phyloP scores from a whole-genome alignment of 2,888 invertebrate species.

The Oscheius onirici region DNA sequence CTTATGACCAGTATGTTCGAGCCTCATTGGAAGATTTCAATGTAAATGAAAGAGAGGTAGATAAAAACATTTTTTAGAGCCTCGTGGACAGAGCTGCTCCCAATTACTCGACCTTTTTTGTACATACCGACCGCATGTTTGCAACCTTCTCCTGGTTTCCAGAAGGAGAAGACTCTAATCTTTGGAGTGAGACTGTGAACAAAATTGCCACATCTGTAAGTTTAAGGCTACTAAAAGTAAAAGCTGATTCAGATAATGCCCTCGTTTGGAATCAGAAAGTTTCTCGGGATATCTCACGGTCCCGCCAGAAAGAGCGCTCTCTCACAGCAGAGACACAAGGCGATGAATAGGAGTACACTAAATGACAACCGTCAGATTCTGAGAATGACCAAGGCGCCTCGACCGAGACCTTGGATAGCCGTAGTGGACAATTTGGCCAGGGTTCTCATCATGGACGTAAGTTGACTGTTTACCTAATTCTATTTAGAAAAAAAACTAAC shows the following conservation, averaged over 20 bases:
- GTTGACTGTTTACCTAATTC: too few species aligned
- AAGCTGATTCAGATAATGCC: slow-evolving; percentile 57
- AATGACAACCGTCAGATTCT: slow-evolving; percentile 34
- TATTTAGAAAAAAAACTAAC: too few species aligned
- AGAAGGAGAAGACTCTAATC: slow-evolving; percentile 39
- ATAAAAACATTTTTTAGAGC: slow-evolving; percentile 39
- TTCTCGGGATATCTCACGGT: slow-evolving; percentile 61
- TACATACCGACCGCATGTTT: slow-evolving; percentile 50
- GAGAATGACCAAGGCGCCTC: slow-evolving; percentile 23
- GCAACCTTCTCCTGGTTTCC: slow-evolving; percentile 61
- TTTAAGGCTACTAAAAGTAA: too few species aligned
- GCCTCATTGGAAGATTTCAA: slow-evolving; percentile 51
- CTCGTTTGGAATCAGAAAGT: slow-evolving; percentile 65
- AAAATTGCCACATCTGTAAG: slow-evolving; percentile 30
- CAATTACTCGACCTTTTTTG: slow-evolving; percentile 57
- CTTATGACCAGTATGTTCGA: slow-evolving; percentile 58
- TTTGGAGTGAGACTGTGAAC: slow-evolving; percentile 43
- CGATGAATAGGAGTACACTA: slow-evolving; percentile 36
- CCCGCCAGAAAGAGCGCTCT: slow-evolving; percentile 44
- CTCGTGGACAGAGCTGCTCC: slow-evolving; percentile 52
- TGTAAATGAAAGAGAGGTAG: too few species aligned
- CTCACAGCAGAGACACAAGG: slow-evolving; percentile 35
- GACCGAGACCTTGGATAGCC: slow-evolving; percentile 45
- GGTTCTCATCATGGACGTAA: slow-evolving; percentile 85
- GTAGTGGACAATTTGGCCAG: slow-evolving; percentile 86